These are phyloP conservation scores for Heliconius hermathena DNA, from an alignment of 1,140 invertebrate species.

Conservation along the genomic window DNA sequence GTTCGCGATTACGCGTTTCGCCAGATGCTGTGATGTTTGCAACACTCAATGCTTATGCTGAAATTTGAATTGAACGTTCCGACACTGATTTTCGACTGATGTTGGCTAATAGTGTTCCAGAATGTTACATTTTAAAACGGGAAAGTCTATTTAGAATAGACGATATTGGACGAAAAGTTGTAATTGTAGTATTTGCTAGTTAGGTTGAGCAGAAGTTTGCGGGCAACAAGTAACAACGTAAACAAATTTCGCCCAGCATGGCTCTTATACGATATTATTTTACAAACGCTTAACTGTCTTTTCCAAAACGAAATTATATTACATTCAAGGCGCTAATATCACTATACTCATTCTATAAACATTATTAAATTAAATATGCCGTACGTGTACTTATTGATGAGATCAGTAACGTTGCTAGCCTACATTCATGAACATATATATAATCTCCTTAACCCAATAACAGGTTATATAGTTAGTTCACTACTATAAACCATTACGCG, in stretches of 20 bases:
- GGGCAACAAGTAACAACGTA: background rate
- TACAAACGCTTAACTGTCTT: background rate
- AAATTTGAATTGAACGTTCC: constrained; percentile 48
- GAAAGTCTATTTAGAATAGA: background rate
- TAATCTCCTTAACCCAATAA: constrained; percentile 12
- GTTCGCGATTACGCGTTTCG: constrained; percentile 75
- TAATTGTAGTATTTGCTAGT: background rate
- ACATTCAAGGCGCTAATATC: background rate
- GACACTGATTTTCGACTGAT: constrained; percentile 16
- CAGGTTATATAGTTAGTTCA: constrained; percentile 13
- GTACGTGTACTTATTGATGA: background rate
- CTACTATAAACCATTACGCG: constrained; percentile 13
- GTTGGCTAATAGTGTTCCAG: constrained; percentile 5
- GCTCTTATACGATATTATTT: background rate
- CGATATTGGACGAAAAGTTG: background rate
- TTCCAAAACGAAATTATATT: background rate
- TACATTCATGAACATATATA: background rate
- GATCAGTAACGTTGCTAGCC: constrained; percentile 1
- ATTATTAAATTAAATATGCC: background rate
- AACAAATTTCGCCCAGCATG: background rate
- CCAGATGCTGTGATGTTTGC: constrained; percentile 77
- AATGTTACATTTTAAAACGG: background rate
- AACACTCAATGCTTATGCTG: constrained; percentile 65
- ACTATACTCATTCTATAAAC: background rate
- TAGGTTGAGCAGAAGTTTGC: background rate